phyloP scores from a whole-genome alignment of 2,888 invertebrate species.

The Troides oblongomaculatus region DNA sequence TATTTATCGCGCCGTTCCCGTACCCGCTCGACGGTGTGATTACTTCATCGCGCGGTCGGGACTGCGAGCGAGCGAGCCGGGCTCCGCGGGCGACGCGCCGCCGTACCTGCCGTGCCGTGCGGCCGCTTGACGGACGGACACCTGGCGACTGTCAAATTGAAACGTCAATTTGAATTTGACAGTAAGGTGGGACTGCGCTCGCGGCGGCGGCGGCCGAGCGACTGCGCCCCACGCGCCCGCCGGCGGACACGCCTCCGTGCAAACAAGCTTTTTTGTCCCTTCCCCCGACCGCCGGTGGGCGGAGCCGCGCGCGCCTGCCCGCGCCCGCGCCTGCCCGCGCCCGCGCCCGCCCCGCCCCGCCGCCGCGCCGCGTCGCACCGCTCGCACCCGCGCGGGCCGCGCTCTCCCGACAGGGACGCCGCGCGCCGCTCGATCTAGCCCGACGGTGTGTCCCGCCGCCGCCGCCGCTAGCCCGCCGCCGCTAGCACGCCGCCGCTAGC shows the following conservation, averaged over 20 bases:
- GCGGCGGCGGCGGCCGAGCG: conserved; percentile 63
- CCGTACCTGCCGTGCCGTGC: neutral
- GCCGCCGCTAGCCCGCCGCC: no score
- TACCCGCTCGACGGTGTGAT: conserved; percentile 48
- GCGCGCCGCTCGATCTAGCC: conserved; percentile 69
- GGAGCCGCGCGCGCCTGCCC: conserved; percentile 49
- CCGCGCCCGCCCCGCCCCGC: neutral
- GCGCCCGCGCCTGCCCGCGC: neutral
- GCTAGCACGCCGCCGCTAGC: no score
- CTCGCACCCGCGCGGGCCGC: neutral
- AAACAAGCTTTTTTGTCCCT: conserved; percentile 69
- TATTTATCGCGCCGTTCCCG: conserved; percentile 48
- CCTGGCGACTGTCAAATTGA: conserved; percentile 61
- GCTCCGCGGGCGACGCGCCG: no score
- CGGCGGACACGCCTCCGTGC: conserved; percentile 65
- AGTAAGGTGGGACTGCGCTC: conserved; percentile 49
- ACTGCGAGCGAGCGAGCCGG: no score
- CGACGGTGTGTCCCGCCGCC: conserved; percentile 59
- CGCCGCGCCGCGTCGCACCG: conserved; percentile 40
- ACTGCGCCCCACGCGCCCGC: conserved; percentile 54
- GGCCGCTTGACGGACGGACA: conserved; percentile 41
- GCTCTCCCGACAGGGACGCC: conserved; percentile 42
- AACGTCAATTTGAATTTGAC: conserved; percentile 50
- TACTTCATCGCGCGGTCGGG: conserved; percentile 47
- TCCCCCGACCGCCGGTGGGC: conserved; percentile 63